Conservation (phyloP, 1,140 invertebrate genomes). For the Euschistus heros region DNA sequence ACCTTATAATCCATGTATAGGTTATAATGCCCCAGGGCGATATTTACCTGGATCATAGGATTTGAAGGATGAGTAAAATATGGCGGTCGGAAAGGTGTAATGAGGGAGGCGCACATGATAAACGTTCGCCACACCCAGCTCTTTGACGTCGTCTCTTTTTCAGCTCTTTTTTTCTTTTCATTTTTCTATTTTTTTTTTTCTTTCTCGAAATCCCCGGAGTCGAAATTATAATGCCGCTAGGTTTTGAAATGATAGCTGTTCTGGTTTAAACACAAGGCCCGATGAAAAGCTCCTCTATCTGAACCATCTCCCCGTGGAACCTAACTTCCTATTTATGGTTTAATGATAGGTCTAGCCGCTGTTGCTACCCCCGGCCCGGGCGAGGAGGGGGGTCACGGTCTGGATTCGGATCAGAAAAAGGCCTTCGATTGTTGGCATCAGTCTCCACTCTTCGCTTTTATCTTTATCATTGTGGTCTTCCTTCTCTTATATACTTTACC, state of each 20-base stretch:
- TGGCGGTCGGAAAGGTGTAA: constrained; percentile 1
- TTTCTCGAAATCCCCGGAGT: constrained; percentile 6
- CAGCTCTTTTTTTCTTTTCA: neutral
- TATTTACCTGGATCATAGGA: constrained; percentile 6
- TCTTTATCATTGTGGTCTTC: no score
- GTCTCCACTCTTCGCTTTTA: no score
- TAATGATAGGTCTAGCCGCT: neutral
- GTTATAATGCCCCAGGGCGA: neutral
- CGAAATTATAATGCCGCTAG: constrained; percentile 5
- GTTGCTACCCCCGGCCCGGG: constrained; percentile 1
- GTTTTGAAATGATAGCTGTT: constrained; percentile 7
- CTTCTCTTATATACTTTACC: no score
- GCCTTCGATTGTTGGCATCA: no score
- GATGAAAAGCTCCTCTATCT: constrained; percentile 7
- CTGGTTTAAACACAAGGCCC: constrained; percentile 1
- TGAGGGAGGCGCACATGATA: constrained; percentile 6
- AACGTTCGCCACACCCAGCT: neutral
- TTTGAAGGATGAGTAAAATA: constrained; percentile 4
- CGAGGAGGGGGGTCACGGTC: neutral
- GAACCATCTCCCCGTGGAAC: neutral
- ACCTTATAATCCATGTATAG: constrained; percentile 3
- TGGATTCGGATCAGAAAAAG: no score
- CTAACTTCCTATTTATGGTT: constrained; percentile 8
- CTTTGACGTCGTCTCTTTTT: constrained; percentile 5
- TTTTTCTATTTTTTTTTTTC: neutral